Percentiles rank a stretch among this genome's conserved stretches.
phyloP scores from a whole-genome alignment of 2,888 invertebrate genomes.

The Litoditis marina region DNA sequence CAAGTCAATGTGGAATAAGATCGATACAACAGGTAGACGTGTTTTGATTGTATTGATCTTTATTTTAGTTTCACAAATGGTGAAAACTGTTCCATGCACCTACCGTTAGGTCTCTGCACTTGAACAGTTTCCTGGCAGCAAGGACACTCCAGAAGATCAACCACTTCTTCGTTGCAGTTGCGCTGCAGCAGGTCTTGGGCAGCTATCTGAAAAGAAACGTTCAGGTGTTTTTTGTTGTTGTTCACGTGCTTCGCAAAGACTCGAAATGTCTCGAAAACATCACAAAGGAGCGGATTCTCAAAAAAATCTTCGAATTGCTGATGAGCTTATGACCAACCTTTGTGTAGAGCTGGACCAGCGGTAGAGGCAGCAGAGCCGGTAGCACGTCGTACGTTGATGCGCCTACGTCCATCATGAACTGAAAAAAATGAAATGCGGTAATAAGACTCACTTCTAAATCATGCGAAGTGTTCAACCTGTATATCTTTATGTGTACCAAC shows the following conservation, averaged over 20 bases:
- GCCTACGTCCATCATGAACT: constrained; percentile 26
- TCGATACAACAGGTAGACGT: too few relatives aligned
- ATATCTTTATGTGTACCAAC: too few relatives aligned
- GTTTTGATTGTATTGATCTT: too few relatives aligned
- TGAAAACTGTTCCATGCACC: too few relatives aligned
- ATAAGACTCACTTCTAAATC: not conserved
- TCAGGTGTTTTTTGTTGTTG: too few relatives aligned
- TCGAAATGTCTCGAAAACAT: too few relatives aligned
- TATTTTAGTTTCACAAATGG: too few relatives aligned
- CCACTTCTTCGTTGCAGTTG: constrained; percentile 9
- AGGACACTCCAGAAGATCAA: constrained; percentile 34
- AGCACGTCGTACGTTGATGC: constrained; percentile 33
- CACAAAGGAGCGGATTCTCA: too few relatives aligned
- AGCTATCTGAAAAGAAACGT: constrained; percentile 15
- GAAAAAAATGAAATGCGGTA: not conserved
- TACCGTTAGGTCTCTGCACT: constrained; percentile 19
- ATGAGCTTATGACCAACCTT: constrained; percentile 7
- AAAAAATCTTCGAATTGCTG: too few relatives aligned
- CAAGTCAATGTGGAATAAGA: too few relatives aligned
- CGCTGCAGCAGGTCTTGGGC: constrained; percentile 11
- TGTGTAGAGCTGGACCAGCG: constrained; percentile 37
- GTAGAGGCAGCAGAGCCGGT: constrained; percentile 35
- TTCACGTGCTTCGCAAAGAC: too few relatives aligned
- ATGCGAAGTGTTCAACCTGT: not conserved
- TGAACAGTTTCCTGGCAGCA: constrained; percentile 31